Conservation (phyloP, 2,888 invertebrate genomes). For the Amphimallon solstitiale region DNA sequence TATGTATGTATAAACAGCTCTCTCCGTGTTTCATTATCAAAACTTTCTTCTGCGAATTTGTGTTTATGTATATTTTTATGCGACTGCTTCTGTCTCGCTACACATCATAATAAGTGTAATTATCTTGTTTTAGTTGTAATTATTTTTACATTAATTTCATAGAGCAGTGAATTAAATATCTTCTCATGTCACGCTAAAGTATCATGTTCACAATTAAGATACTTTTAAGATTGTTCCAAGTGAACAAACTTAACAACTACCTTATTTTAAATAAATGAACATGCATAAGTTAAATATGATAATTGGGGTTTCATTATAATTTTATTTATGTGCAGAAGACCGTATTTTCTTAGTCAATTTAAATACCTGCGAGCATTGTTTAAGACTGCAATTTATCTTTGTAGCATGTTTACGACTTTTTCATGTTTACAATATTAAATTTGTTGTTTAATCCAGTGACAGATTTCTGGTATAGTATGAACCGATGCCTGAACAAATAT, state of each 20-base stretch:
- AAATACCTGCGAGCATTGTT: constrained; percentile 34
- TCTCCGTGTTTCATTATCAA: constrained; percentile 15
- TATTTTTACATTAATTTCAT: constrained; percentile 62
- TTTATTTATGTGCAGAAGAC: constrained; percentile 29
- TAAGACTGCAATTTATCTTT: constrained; percentile 32
- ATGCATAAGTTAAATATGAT: constrained; percentile 34
- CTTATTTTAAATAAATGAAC: constrained; percentile 36
- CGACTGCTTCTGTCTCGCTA: constrained; percentile 55
- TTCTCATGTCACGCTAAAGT: constrained; percentile 54
- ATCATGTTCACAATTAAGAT: constrained; percentile 53
- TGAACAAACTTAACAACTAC: constrained; percentile 47
- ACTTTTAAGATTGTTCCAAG: constrained; percentile 61
- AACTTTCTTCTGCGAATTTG: constrained; percentile 33
- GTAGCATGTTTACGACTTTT: constrained; percentile 30
- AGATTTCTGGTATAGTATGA: constrained; percentile 25
- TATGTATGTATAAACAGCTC: neutral
- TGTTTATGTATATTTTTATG: constrained; percentile 36
- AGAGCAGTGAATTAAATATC: constrained; percentile 57
- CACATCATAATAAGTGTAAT: constrained; percentile 60
- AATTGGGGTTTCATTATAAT: constrained; percentile 37
- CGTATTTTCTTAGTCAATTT: constrained; percentile 31
- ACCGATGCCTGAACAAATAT: constrained; percentile 15
- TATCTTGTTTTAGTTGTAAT: constrained; percentile 60
- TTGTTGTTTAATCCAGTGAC: constrained; percentile 31
- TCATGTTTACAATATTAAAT: constrained; percentile 32